Base-by-base conservation (phyloP, 35 echinoderm and acorn worm genomes). In the Apostichopus japonicus region DNA sequence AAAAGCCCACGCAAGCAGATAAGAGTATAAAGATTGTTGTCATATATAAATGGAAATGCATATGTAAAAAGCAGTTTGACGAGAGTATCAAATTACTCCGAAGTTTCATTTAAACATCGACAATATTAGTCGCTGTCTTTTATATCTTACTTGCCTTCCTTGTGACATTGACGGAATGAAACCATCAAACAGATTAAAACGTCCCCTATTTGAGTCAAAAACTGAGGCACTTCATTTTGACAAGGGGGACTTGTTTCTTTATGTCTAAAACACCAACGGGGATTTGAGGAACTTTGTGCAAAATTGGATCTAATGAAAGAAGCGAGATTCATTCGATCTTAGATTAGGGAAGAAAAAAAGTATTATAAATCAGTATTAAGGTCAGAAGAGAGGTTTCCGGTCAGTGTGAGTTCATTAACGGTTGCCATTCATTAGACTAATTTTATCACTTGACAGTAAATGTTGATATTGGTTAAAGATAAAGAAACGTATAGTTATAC, bases 291-390 rank as follows among this genome's bases (percentile, higher is more conserved):
- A 75, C 71, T 75, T 75, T 75, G 71, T 75, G 17, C 71, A 14
- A 75, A 75, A 75, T 75, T 75, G n/a, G 71, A 75, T 75, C n/a
- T 75, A 75, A 75, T 75, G 71, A 75, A 75, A 75, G 17, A 67
- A 67, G 2, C 63, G 19, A 4, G 19, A 67, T 67, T 15, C 63
- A 17, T 15, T 10, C 19, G 11, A 15, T 67, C 19, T 10, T 11
- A 67, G 63, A 67, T 19, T 5, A 67, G 19, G 19, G 19, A 67
- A 67, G 3, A 17, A 67, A 67, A 67, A 67, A 19, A 67, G 19
- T 17, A 67, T 5, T 44, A 19, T 67, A 15, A 67, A 19, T 67
- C 13, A 67, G 8, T 15, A 75, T 75, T 7, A 75, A 75, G 63
- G 63, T 75, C 71, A 75, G 17, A 75, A 75, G 6, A 21, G 71